A percentile compares a stretch with the other conserved stretches of the same genome.
Conservation (phyloP, 2,113 vertebrate genomes). For the Indri indri region DNA sequence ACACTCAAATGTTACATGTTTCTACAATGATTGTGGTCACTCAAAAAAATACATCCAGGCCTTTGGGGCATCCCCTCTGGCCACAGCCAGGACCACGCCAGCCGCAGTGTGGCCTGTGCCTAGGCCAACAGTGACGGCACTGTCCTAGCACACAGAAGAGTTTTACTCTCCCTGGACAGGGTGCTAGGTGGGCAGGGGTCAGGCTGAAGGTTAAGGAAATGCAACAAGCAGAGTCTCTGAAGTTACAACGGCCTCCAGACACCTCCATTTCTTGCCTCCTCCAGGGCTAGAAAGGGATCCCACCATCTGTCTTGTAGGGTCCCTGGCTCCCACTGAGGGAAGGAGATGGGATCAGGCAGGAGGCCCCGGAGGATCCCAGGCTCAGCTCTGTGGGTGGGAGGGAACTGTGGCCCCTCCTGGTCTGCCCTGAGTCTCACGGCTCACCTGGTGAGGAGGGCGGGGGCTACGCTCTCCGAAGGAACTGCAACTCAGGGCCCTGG, state of each 20-base stretch:
- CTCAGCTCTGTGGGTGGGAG: neutral
- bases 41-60: neutral
- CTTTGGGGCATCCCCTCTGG: too few relatives aligned
- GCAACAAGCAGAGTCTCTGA: neutral
- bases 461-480: neutral
- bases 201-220: neutral
- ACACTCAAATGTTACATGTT: neutral
- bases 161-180: neutral
- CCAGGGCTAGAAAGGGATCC: neutral
- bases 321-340: neutral
- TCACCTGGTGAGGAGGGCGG: neutral
- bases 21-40: neutral
- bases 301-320: neutral
- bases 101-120: neutral
- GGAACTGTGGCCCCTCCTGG: too few relatives aligned
- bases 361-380: neutral
- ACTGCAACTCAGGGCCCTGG: accelerated
- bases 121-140: neutral
- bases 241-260: neutral
- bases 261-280: neutral
- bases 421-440: neutral
- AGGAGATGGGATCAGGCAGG: neutral
- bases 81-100: neutral
- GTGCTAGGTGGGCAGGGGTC: neutral
- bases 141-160: neutral